A percentile compares a stretch with the other conserved stretches of the same genome.
Evolutionary conservation across 2,797 vertebrate species (phyloP).

Genomic region (Tadarida brasiliensis): DNA sequence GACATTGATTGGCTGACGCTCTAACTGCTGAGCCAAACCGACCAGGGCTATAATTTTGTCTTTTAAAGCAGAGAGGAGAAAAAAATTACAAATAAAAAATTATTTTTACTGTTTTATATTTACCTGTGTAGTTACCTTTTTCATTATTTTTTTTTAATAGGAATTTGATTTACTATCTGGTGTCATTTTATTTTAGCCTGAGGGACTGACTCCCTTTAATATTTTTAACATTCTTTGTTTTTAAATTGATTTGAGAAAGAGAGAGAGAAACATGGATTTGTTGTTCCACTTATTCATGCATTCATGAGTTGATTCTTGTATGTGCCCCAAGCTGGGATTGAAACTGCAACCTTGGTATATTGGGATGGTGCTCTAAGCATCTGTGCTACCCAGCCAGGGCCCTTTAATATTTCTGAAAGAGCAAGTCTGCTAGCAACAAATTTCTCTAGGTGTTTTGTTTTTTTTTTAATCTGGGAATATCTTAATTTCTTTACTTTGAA

Average conservation of each 20-base stretch:
- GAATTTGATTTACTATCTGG: neutral
- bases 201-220: neutral
- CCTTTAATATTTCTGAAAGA: neutral
- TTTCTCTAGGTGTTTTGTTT: neutral
- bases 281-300: neutral
- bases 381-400: neutral
- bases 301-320: neutral
- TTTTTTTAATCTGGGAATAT: neutral
- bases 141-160: neutral
- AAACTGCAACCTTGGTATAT: neutral
- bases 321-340: neutral
- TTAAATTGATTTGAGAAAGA: neutral
- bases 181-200: neutral
- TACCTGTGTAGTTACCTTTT: neutral
- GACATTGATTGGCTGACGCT: too few species aligned
- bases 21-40: too few species aligned
- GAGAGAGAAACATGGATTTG: neutral
- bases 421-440: neutral
- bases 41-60: neutral
- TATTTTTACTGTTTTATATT: neutral
- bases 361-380: too few species aligned
- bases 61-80: constrained; percentile 7
- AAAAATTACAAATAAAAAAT: neutral
- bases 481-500: constrained; percentile 8
- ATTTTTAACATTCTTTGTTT: neutral